A percentile compares a stretch with the other conserved stretches of the same genome.
Conservation (phyloP, 2,888 invertebrate genomes). For the Mesorhabditis belari region DNA sequence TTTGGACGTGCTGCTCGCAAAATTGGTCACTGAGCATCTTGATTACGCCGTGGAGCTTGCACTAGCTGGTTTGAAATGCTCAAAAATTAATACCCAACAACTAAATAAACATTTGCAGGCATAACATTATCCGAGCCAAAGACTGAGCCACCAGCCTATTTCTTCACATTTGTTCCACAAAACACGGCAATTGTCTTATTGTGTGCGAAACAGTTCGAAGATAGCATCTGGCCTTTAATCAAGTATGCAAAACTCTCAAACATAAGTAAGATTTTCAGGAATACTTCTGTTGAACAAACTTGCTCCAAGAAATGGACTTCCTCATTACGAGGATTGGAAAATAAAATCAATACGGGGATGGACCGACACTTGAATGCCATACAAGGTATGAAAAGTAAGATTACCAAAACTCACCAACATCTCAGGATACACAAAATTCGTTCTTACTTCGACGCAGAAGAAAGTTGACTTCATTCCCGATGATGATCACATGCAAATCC, state of each 20-base stretch:
- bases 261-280: too few relatives aligned
- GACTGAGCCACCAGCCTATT: constrained; percentile 79
- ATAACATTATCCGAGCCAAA: constrained; percentile 69
- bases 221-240: constrained; percentile 78
- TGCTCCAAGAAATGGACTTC: constrained; percentile 78
- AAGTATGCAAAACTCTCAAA: too few relatives aligned
- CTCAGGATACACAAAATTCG: constrained; percentile 77
- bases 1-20: constrained; percentile 75
- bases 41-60: constrained; percentile 93
- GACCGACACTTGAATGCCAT: constrained; percentile 72
- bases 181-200: constrained; percentile 86
- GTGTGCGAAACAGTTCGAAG: constrained; percentile 84
- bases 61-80: constrained; percentile 62
- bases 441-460: constrained; percentile 84
- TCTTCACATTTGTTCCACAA: constrained; percentile 80
- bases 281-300: constrained; percentile 78
- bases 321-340: constrained; percentile 79
- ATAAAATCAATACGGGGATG: constrained; percentile 71
- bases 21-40: constrained; percentile 81
- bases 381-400: background rate
- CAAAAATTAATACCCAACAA: too few relatives aligned
- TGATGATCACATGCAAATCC: constrained; percentile 28
- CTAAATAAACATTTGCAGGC: constrained; percentile 27
- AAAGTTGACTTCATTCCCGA: constrained; percentile 77
- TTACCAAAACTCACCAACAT: background rate